Evolutionary conservation across 2,113 vertebrate genomes (phyloP).

Genomic region (Sturnira hondurensis): DNA sequence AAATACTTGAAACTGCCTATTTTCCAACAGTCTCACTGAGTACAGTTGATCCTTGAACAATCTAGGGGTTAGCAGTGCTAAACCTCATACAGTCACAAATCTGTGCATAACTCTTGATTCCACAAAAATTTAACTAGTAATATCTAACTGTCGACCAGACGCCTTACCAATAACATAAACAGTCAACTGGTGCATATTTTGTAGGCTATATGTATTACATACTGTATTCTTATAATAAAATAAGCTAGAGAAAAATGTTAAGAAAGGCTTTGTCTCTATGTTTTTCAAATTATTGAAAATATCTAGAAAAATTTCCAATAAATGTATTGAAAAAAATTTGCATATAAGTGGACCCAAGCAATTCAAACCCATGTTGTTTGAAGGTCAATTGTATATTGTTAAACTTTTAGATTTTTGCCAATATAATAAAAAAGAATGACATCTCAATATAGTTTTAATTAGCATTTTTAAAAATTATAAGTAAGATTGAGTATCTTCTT

Average conservation of each 20-base stretch:
- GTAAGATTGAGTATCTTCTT: neutral
- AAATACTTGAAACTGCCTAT: neutral
- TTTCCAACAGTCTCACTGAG: neutral
- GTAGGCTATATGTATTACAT: no score
- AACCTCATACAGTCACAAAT: neutral
- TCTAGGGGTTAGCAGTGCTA: neutral
- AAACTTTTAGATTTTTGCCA: neutral
- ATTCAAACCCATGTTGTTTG: neutral
- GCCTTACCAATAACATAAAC: neutral
- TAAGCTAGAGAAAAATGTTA: neutral
- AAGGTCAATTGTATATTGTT: neutral
- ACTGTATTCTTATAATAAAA: neutral
- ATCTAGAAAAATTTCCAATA: neutral
- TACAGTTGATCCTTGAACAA: neutral
- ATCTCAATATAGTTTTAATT: neutral
- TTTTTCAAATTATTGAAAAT: neutral
- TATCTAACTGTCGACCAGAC: neutral
- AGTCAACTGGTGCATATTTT: neutral
- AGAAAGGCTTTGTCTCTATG: neutral
- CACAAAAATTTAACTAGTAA: neutral
- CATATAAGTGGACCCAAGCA: neutral
- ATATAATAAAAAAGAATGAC: neutral
- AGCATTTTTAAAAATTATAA: neutral
- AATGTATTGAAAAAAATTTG: neutral
- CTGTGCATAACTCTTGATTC: neutral